These are phyloP conservation scores for Trypoxylus dichotomus DNA, from an alignment of 1,140 invertebrate species.

Conservation along the genomic window DNA sequence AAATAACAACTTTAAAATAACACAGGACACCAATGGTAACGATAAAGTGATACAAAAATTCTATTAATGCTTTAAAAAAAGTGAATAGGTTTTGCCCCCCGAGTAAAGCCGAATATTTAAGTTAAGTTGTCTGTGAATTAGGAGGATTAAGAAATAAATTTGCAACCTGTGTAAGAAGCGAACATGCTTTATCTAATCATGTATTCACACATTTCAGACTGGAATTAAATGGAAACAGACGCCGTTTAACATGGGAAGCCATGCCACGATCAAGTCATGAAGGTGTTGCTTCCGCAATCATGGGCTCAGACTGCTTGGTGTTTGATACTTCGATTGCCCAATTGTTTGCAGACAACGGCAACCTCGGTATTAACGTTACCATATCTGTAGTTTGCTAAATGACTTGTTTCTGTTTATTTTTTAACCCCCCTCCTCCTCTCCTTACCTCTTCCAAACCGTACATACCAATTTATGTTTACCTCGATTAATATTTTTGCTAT, in stretches of 20 bases:
- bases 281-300: slow-evolving; percentile 96
- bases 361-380: slow-evolving; percentile 99
- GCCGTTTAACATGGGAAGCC: slow-evolving; percentile 97
- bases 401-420: neutral
- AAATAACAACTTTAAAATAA: too few species aligned
- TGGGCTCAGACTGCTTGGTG: slow-evolving; percentile 95
- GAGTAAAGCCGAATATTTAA: too few species aligned
- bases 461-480: neutral
- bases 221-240: slow-evolving; percentile 92
- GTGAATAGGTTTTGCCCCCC: too few species aligned
- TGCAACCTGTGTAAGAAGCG: too few species aligned
- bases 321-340: slow-evolving; percentile 98
- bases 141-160: too few species aligned
- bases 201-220: slow-evolving; percentile 60
- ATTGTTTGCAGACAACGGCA: slow-evolving; percentile 98
- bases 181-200: slow-evolving; percentile 36
- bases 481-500: too few species aligned
- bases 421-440: neutral
- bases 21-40: too few species aligned
- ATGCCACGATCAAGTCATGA: slow-evolving; percentile 98
- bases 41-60: too few species aligned
- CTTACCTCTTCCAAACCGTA: neutral
- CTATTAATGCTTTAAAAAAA: too few species aligned
- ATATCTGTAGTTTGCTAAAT: slow-evolving; percentile 81
- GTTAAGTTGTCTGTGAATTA: too few species aligned